These are phyloP conservation scores for Columbina picui DNA, from an alignment of 2,113 vertebrate species.

Conservation along the genomic window DNA sequence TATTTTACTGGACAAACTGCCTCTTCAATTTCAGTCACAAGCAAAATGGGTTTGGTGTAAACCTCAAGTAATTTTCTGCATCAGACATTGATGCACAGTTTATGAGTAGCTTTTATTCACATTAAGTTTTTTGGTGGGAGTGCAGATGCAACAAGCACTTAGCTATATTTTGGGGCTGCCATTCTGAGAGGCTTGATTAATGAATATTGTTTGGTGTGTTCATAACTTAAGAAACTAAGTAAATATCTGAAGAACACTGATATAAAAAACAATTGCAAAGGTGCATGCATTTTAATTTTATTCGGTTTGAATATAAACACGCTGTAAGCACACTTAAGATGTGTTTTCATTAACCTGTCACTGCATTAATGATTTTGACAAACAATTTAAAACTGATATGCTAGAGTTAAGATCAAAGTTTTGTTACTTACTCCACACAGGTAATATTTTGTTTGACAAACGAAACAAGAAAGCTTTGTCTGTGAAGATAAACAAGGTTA, in stretches of 20 bases:
- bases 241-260: not conserved
- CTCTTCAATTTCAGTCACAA: not conserved
- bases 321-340: not conserved
- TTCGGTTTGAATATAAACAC: not conserved
- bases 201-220: not conserved
- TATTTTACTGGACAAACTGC: not conserved
- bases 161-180: not conserved
- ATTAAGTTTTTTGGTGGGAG: not conserved
- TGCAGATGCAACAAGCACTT: not conserved
- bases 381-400: not conserved
- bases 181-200: not conserved
- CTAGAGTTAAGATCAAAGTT: not conserved
- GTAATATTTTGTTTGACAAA: conserved; percentile 71
- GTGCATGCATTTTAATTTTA: not conserved
- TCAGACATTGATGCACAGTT: not conserved
- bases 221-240: not conserved
- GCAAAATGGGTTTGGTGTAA: not conserved
- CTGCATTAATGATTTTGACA: not conserved
- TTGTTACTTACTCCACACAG: conserved; percentile 69
- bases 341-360: not conserved
- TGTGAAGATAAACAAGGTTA: conserved; percentile 85
- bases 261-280: not conserved
- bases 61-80: not conserved
- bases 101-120: not conserved
- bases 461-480: conserved; percentile 65